Base-by-base conservation (phyloP, 2,888 invertebrate genomes). In the Cantharis rustica region DNA sequence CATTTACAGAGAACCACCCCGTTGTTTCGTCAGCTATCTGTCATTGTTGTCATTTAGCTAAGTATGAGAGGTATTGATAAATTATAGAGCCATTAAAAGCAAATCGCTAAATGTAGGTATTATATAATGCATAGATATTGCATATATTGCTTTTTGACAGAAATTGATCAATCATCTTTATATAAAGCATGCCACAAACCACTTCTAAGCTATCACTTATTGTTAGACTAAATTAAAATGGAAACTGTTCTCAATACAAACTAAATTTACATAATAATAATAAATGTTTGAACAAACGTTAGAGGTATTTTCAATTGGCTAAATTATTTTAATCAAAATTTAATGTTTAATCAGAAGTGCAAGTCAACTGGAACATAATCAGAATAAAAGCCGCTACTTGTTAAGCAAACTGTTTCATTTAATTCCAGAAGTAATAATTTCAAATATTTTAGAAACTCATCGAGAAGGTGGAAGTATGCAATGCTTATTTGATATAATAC, bases 131-230 rank as follows among this genome's bases (percentile, higher is more conserved):
- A 66, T 66, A 66, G 9, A 64, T 66, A 66, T 66, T 66, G 64
- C 23, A 20, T 66, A 66, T 20, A 23, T 66, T 23, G 20, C 11
- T 66, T 66, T 66, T 66, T 66, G 64, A 66, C 20, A 66, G 47
- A 66, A 17, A 66, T 66, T 66, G 64, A 66, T 66, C 64, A 66
- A 66, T 66, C 64, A 66, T 66, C 64, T 23, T n/a, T 10, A 66
- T 7, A 66, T n/a, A 66, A 63, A 66, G 23, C 23, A 66, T 20
- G 1, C 15, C 13, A 66, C 20, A 2, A 66, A 20, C 64, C 64
- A 66, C 64, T 47, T 47, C 47, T 47, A 9, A 7, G n/a, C 47
- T 47, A n/a, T 47, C 9, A 47, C 47, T 47, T 47, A 47, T 47
- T 47, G 47, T 47, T 47, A 47, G 47, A 47, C 47, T 47, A 47